These are phyloP conservation scores for Coenonympha glycerion DNA, from an alignment of 2,888 invertebrate species.

Conservation along the genomic window DNA sequence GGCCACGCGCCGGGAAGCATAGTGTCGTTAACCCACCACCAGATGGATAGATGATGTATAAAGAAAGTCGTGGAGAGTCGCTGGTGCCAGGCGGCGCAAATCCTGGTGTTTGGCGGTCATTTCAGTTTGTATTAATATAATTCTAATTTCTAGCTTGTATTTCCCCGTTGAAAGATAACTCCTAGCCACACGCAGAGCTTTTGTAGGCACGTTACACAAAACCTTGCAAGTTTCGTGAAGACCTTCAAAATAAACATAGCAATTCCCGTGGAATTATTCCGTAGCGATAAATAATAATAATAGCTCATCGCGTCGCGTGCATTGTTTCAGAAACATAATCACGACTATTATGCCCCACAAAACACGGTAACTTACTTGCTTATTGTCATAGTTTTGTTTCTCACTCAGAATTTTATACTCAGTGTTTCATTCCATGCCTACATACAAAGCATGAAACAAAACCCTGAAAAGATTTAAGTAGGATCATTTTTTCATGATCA, in stretches of 20 bases:
- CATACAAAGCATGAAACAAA: too few relatives aligned
- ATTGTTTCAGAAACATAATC: constrained; percentile 4
- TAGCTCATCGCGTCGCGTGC: constrained; percentile 20
- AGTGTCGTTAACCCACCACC: too few relatives aligned
- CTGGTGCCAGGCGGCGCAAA: too few relatives aligned
- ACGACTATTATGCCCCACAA: neutral
- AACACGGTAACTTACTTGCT: constrained; percentile 2
- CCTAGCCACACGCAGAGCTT: neutral
- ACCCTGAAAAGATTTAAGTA: too few relatives aligned
- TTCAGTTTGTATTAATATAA: neutral
- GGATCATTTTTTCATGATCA: too few relatives aligned
- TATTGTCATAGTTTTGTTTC: neutral
- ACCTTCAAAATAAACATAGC: constrained; percentile 2
- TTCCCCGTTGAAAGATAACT: neutral
- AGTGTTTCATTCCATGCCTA: neutral
- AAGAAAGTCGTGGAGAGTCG: too few relatives aligned
- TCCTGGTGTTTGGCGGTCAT: too few relatives aligned
- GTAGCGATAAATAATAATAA: constrained; percentile 17
- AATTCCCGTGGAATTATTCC: constrained; percentile 9
- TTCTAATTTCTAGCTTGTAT: neutral
- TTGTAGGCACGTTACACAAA: neutral
- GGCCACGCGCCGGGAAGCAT: too few relatives aligned
- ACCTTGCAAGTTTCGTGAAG: neutral
- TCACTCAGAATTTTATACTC: neutral
- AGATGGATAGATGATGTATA: too few relatives aligned